phyloP scores from a whole-genome alignment of 2,888 invertebrate genomes.

The Blera fallax region DNA sequence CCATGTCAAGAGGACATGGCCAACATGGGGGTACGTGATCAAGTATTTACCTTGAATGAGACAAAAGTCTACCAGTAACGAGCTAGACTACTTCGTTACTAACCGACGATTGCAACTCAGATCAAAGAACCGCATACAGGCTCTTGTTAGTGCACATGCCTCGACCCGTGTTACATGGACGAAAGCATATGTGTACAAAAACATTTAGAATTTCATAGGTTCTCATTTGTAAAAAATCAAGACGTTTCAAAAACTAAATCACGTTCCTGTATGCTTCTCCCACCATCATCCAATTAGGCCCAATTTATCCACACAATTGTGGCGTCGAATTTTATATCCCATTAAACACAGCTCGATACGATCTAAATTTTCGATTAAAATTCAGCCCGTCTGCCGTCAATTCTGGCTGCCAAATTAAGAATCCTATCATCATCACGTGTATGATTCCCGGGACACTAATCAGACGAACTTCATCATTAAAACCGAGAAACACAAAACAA shows the following conservation, averaged over 20 bases:
- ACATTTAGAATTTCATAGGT: not conserved
- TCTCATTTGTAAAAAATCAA: not conserved
- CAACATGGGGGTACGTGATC: no score
- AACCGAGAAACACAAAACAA: not conserved
- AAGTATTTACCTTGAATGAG: no score
- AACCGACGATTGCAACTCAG: no score
- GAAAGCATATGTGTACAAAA: no score
- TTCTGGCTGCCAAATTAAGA: slow-evolving; percentile 38
- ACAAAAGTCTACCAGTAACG: no score
- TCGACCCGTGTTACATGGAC: no score
- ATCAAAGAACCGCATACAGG: no score
- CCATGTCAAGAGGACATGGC: no score
- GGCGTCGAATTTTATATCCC: slow-evolving; percentile 18
- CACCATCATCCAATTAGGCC: slow-evolving; percentile 27
- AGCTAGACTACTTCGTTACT: no score
- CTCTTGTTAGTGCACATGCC: no score
- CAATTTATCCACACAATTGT: slow-evolving; percentile 14
- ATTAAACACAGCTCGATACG: slow-evolving; percentile 26
- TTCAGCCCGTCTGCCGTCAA: slow-evolving; percentile 21
- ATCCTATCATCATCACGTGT: slow-evolving; percentile 36
- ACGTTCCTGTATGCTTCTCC: not conserved
- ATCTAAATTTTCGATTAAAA: slow-evolving; percentile 45
- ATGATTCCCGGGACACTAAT: slow-evolving; percentile 51
- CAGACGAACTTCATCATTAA: slow-evolving; percentile 50
- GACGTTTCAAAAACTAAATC: not conserved